Evolutionary conservation across 2,888 invertebrate genomes (phyloP), one percentile per base, ranked within the genome.

Genomic region (Eumerus sabulonum): DNA sequence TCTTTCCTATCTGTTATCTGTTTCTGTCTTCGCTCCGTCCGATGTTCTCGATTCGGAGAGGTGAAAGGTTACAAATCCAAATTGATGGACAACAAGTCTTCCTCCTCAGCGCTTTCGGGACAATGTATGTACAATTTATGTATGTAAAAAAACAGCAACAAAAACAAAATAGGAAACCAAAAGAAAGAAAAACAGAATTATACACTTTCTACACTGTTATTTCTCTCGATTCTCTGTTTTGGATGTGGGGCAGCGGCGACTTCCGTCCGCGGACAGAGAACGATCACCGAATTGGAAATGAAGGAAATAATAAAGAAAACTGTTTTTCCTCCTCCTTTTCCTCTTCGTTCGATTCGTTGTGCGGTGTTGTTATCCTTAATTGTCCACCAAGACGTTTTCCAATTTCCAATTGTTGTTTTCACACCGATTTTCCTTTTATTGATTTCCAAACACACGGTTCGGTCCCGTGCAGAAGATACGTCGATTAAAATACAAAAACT

Each of bases 131-230:
- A n/a, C n/a, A n/a, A n/a, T n/a, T n/a, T n/a, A n/a, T n/a, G n/a
- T n/a, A n/a, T n/a, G n/a, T n/a, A n/a, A n/a, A n/a, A n/a, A n/a
- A n/a, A n/a, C n/a, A n/a, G n/a, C n/a, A n/a, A n/a, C n/a, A n/a
- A n/a, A n/a, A n/a, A n/a, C n/a, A n/a, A n/a, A n/a, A n/a, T n/a
- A n/a, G n/a, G n/a, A n/a, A n/a, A n/a, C n/a, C n/a, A n/a, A 42
- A 44, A n/a, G 17, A 38, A 60, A 36, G 13, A 9, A 14, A n/a
- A 38, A 9, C 9, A 47, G 44, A 54, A 47, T 54, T 38, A 19
- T 71, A 74, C 79, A 74, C 79, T 79, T 79, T 79, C 77, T 73
- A 77, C 73, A 79, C 77, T 63, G 19, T 59, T 40, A 67, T 76
- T 68, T 27, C 27, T 27, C 27, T 27, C 27, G 2, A 27, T 27